Evolutionary conservation across 2,888 invertebrate species (phyloP), one percentile per base, ranked within the genome.

Genomic region (Drosophila anceps): DNA sequence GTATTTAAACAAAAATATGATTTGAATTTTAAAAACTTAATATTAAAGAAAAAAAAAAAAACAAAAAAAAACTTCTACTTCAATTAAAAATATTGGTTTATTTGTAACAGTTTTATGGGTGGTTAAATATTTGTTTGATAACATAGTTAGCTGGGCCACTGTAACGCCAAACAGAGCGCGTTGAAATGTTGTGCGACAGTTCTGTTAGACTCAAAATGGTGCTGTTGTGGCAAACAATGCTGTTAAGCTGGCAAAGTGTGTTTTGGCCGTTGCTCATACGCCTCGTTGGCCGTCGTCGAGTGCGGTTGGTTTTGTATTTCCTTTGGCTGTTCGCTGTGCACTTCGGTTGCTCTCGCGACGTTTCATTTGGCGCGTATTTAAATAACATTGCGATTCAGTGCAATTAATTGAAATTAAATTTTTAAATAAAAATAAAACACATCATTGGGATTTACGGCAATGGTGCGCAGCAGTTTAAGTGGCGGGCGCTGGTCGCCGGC

Each of bases 221-320:
- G 29, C 54, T 58, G 69, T 69, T 74, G 24, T 3, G 35, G 62
- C 43, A 55, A 35, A 20, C 67, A 62, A 43, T 15, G n/a, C 75
- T 73, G 69, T 73, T 68, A 48, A 2, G 29, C 53, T 6, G n/a
- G 18, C 27, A 24, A 13, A 18, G n/a, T 29, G 7, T 60, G 58
- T 37, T 57, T 15, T 18, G 31, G 27, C 46, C 50, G 53, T 61
- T 78, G 77, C 72, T 89, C 88, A 92, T 91, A 92, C 88, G 90
- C 78, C 83, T 86, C 82, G 85, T 85, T 88, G 89, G 82, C 88
- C 67, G 84, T 88, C 85, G 84, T 83, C 64, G 86, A 78, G 90
- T 69, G 79, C 79, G 82, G 90, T 83, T 79, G 77, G 72, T 71
- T 71, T 77, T 66, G 48, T n/a, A 46, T 37, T 69, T 51, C 41